Conservation (phyloP, 2,113 vertebrate species). For the Gobius niger region DNA sequence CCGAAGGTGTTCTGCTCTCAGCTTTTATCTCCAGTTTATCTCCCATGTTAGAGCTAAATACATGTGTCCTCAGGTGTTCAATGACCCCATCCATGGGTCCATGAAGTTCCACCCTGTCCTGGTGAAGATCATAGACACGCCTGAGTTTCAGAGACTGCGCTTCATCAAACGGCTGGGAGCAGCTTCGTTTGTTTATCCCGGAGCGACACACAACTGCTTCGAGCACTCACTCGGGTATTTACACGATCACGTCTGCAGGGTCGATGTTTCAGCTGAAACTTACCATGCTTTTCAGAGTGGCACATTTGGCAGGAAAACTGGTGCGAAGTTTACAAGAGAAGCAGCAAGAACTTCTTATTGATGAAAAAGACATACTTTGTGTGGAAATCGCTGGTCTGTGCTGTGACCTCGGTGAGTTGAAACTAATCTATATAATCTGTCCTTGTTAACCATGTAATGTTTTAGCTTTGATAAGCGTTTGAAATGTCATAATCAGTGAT, state of each 20-base stretch:
- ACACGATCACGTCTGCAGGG: neutral
- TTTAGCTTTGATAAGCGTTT: too few relatives aligned
- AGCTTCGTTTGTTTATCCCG: slow-evolving; percentile 90
- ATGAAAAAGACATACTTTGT: slow-evolving; percentile 80
- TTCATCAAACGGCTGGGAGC: slow-evolving; percentile 93
- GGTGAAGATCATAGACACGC: slow-evolving; percentile 89
- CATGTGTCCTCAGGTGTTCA: slow-evolving; percentile 84
- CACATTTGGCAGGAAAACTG: slow-evolving; percentile 82
- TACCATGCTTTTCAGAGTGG: slow-evolving; percentile 74
- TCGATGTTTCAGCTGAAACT: neutral
- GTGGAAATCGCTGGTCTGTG: slow-evolving; percentile 92
- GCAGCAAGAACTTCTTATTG: slow-evolving; percentile 67
- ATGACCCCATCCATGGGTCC: slow-evolving; percentile 93
- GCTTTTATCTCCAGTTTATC: too few relatives aligned
- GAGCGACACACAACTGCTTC: slow-evolving; percentile 75
- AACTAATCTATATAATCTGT: neutral
- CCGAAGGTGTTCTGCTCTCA: too few relatives aligned
- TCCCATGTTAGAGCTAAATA: too few relatives aligned
- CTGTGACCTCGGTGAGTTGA: slow-evolving; percentile 84
- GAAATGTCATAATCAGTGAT: too few relatives aligned
- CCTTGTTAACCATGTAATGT: too few relatives aligned
- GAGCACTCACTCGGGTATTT: slow-evolving; percentile 25
- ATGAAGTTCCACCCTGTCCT: slow-evolving; percentile 91
- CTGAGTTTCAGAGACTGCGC: slow-evolving; percentile 93
- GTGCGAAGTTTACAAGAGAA: slow-evolving; percentile 74